Conservation (phyloP, 2,113 vertebrate genomes). For the Sapayoa aenigma region DNA sequence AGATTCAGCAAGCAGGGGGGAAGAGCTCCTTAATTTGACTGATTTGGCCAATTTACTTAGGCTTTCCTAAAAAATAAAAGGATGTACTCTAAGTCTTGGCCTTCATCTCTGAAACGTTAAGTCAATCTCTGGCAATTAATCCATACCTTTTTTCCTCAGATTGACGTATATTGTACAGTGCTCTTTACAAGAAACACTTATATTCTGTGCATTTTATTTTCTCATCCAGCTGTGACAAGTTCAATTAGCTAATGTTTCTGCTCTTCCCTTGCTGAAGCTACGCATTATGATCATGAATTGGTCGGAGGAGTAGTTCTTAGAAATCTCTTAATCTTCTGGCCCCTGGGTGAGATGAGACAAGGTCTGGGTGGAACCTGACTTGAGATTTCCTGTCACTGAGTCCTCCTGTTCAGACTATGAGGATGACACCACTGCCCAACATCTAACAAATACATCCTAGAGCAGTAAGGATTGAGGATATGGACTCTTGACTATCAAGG, state of each 20-base stretch:
- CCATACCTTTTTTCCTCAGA: constrained; percentile 1
- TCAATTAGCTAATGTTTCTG: constrained; percentile 4
- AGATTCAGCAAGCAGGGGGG: constrained; percentile 1
- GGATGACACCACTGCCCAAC: fast-evolving
- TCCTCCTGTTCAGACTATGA: not conserved
- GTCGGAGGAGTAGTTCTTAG: not conserved
- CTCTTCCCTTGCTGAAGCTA: not conserved
- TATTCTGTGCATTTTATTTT: not conserved
- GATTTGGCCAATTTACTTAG: constrained; percentile 53
- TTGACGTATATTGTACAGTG: not conserved
- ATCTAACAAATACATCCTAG: not conserved
- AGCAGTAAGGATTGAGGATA: not conserved
- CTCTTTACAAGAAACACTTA: constrained; percentile 6
- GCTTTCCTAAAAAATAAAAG: constrained; percentile 26
- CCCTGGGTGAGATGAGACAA: not conserved
- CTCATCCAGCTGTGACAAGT: not conserved
- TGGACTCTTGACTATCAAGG: not conserved
- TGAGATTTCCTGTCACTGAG: not conserved
- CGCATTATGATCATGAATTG: fast-evolving
- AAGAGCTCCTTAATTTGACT: constrained; percentile 57
- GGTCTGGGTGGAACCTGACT: not conserved
- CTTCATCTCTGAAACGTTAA: constrained; percentile 43
- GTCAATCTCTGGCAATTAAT: constrained; percentile 34
- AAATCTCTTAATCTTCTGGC: not conserved
- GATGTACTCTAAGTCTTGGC: not conserved